phyloP scores from a whole-genome alignment of 2,797 vertebrate species.

The Falco columbarius region DNA sequence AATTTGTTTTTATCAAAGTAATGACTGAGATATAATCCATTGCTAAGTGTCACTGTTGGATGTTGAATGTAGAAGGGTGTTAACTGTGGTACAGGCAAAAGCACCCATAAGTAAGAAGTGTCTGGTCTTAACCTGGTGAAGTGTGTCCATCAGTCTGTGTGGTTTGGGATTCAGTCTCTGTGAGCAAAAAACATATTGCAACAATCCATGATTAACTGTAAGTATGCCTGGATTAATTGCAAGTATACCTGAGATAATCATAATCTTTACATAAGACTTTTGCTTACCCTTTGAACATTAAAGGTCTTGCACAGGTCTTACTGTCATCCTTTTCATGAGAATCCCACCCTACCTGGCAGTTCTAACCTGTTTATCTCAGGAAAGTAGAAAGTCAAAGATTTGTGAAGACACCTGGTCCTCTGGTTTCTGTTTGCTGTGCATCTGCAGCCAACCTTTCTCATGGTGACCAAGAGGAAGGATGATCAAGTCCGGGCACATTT shows the following conservation, averaged over 20 bases:
- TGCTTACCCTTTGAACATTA: neutral
- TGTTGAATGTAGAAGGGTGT: neutral
- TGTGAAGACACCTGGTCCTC: neutral
- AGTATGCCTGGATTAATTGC: neutral
- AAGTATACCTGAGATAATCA: neutral
- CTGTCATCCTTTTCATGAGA: neutral
- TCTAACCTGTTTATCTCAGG: neutral
- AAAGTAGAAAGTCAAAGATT: neutral
- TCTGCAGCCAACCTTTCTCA: neutral
- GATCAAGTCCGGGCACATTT: neutral
- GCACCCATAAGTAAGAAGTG: neutral
- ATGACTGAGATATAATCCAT: neutral
- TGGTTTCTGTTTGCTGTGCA: neutral
- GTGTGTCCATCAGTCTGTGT: neutral
- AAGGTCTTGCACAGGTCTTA: neutral
- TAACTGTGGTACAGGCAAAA: neutral
- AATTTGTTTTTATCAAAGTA: neutral
- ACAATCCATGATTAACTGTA: too few relatives aligned
- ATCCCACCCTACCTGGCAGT: neutral
- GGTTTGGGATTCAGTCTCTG: neutral
- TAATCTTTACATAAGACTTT: fast-evolving
- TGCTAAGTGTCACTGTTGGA: neutral
- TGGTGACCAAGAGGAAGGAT: neutral
- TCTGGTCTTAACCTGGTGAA: neutral
- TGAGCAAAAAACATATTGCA: neutral